These are phyloP conservation scores for Paradoxurus hermaphroditus DNA, from an alignment of 2,113 vertebrate genomes.

Conservation along the genomic window DNA sequence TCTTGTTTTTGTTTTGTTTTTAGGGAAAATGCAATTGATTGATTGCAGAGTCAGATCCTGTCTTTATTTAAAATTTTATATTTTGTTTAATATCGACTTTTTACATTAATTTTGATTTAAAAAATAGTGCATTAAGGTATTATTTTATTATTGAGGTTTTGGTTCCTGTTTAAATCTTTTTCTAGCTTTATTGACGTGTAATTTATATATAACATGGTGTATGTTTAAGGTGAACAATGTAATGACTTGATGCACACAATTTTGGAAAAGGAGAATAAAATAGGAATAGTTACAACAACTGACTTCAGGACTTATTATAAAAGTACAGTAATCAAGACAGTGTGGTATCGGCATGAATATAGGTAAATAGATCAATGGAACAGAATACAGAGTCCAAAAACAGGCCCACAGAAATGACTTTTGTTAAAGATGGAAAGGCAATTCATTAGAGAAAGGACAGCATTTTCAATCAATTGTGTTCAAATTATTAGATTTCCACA, in stretches of 20 bases:
- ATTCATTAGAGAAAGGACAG: slow-evolving; percentile 9
- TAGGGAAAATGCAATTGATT: neutral
- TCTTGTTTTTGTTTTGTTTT: neutral
- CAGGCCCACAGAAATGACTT: slow-evolving; percentile 18
- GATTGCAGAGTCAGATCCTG: neutral
- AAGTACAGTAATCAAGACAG: slow-evolving; percentile 7
- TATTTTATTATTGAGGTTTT: neutral
- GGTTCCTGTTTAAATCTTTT: neutral
- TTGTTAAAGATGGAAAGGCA: slow-evolving; percentile 1
- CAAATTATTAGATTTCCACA: neutral
- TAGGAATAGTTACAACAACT: neutral
- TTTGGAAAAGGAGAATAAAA: slow-evolving; percentile 37
- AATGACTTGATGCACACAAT: neutral
- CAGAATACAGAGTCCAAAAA: slow-evolving; percentile 22
- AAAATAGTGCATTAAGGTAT: neutral
- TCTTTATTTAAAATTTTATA: slow-evolving; percentile 2
- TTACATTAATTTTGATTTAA: neutral
- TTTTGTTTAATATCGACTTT: neutral
- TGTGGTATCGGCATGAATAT: neutral
- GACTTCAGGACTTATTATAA: slow-evolving; percentile 28
- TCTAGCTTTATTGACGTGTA: neutral
- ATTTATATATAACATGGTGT: neutral
- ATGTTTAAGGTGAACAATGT: neutral
- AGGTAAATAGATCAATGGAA: slow-evolving; percentile 45
- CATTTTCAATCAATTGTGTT: slow-evolving; percentile 29